Evolutionary conservation across 2,113 vertebrate genomes (phyloP), one percentile per base, ranked within the genome.

Genomic region (Odobenus rosmarus): DNA sequence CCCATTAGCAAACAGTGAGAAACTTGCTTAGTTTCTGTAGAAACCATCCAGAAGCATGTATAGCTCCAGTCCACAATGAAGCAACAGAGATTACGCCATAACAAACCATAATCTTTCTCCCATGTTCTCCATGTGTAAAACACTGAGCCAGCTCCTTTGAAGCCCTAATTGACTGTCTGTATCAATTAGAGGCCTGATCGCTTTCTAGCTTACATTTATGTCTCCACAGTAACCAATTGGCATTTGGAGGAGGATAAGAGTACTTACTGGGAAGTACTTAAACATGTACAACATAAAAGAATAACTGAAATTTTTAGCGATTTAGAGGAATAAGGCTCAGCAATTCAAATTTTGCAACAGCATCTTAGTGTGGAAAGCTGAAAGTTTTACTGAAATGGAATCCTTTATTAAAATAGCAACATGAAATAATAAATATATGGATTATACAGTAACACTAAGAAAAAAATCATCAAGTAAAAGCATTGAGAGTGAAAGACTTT

Each of bases 151-250:
- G 96, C 92, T 98, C 76, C 98, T 99, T 99, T 99, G 98, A 99
- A 99, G 98, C 98, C 97, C 97, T 99, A 99, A 99, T 99, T 99
- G 99, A 99, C 98, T 99, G 99, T 99, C 98, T 95, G 97, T 98
- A 98, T 98, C 98, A 98, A 98, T 99, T 98, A 99, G 96, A 95
- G 97, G 79, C 87, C 96, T 98, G 99, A 99, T 98, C 96, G 82
- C 88, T 97, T 98, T 98, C 96, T 97, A 98, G 97, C 96, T 95
- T 98, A 96, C 97, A 98, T 97, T 98, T 98, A 96, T 89, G 96
- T 99, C 97, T 99, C 98, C 93, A 96, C 93, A 98, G 99, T 98
- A 99, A 99, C 98, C 96, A 96, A 95, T 26, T 97, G 93, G 79
- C 39, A 84, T 98, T 97, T 96, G 97, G 39, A 55, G 51, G 33